These are phyloP conservation scores for Neelides sp. DNA, from an alignment of 1,140 invertebrate genomes.

Conservation along the genomic window DNA sequence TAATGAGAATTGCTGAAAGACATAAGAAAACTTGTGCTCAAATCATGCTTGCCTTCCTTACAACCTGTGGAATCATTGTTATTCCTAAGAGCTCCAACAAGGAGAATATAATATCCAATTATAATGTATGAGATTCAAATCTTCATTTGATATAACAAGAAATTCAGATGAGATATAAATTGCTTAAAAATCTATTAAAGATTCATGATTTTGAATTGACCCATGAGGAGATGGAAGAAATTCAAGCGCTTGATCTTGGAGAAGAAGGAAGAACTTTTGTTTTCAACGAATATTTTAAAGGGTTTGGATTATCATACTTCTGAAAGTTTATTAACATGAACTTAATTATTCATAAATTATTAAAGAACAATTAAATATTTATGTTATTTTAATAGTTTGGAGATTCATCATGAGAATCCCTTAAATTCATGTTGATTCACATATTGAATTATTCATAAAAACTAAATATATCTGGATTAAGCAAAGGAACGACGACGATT, in stretches of 20 bases:
- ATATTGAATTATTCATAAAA: too few species aligned
- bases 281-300: slow-evolving; percentile 48
- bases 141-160: not conserved
- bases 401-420: too few species aligned
- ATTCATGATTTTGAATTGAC: slow-evolving; percentile 47
- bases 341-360: too few species aligned
- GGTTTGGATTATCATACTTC: too few species aligned
- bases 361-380: too few species aligned
- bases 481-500: too few species aligned
- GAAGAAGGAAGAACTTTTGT: slow-evolving; percentile 46
- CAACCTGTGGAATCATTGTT: slow-evolving; percentile 56
- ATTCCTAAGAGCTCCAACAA: slow-evolving; percentile 74
- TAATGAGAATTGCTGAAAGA: slow-evolving; percentile 53
- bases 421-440: too few species aligned
- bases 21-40: slow-evolving; percentile 62
- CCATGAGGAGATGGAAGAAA: slow-evolving; percentile 39
- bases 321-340: too few species aligned
- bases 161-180: not conserved
- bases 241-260: slow-evolving; percentile 48
- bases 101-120: slow-evolving; percentile 52
- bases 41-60: slow-evolving; percentile 58
- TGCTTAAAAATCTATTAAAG: slow-evolving; percentile 28
- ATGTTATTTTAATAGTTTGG: too few species aligned
- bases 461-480: too few species aligned
- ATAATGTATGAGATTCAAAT: slow-evolving; percentile 28